Percentiles rank a stretch among this genome's conserved stretches.
These are phyloP conservation scores for Atherinosoma microstoma DNA, from an alignment of 2,797 vertebrate species.

Conservation along the genomic window DNA sequence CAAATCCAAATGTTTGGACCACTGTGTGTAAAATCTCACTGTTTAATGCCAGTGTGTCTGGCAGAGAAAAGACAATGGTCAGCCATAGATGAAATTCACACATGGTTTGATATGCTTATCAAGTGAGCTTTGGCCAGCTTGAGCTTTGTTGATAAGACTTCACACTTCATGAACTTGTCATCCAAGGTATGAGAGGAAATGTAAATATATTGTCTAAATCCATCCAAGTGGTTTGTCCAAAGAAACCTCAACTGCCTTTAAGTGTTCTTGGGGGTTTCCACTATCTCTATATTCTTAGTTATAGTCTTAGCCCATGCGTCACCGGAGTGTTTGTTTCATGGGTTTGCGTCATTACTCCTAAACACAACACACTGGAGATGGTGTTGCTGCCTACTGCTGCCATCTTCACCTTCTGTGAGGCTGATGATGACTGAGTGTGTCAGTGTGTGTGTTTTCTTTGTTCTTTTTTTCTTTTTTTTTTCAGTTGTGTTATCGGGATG, in stretches of 20 bases:
- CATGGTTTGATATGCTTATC: slow-evolving; percentile 37
- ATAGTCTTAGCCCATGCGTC: slow-evolving; percentile 29
- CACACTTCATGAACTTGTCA: not conserved
- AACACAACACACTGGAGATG: slow-evolving; percentile 29
- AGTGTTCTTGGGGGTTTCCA: slow-evolving; percentile 32
- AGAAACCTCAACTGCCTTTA: slow-evolving; percentile 25
- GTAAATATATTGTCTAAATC: slow-evolving; percentile 18
- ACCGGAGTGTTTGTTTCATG: slow-evolving; percentile 47
- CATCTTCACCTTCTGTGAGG: slow-evolving; percentile 46
- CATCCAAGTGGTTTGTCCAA: slow-evolving; percentile 19
- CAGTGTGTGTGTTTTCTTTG: not conserved
- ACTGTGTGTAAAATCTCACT: slow-evolving; percentile 10
- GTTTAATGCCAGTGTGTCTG: slow-evolving; percentile 37
- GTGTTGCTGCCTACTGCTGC: slow-evolving; percentile 49
- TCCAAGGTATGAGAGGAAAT: not conserved
- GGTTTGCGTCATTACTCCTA: slow-evolving; percentile 35
- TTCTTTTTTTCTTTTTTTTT: slow-evolving; percentile 1
- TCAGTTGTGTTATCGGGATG: not conserved
- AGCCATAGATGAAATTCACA: slow-evolving; percentile 23
- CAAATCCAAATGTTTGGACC: slow-evolving; percentile 21
- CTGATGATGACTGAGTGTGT: slow-evolving; percentile 26
- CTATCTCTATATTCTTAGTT: slow-evolving; percentile 12
- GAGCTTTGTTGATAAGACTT: slow-evolving; percentile 15
- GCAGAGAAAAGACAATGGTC: slow-evolving; percentile 23
- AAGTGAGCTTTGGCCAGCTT: slow-evolving; percentile 15